Percentiles rank a stretch among this genome's conserved stretches.
These are phyloP conservation scores for Ferrisia virgata DNA, from an alignment of 2,888 invertebrate genomes.

Conservation along the genomic window DNA sequence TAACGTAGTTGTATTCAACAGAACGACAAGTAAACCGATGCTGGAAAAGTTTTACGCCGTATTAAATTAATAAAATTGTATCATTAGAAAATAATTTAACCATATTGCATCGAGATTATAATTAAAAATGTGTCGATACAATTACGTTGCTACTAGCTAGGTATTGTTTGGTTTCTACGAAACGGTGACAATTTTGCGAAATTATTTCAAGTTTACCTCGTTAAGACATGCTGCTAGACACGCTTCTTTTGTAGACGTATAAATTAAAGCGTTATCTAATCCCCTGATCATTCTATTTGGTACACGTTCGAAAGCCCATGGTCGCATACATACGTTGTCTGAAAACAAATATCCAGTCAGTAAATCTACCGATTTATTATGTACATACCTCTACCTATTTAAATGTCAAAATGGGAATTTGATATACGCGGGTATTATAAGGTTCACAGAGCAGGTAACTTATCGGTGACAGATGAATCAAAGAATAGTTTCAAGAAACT, in stretches of 20 bases:
- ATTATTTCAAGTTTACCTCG: conserved; percentile 61
- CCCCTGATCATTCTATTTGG: conserved; percentile 89
- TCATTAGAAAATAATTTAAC: not conserved
- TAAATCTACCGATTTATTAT: not conserved
- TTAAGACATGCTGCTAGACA: conserved; percentile 89
- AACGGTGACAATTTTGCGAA: not conserved
- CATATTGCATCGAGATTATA: not conserved
- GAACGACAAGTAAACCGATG: conserved; percentile 89
- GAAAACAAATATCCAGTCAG: conserved; percentile 48
- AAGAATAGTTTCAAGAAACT: too few relatives aligned
- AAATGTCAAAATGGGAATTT: not conserved
- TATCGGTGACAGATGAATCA: too few relatives aligned
- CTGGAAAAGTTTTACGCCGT: conserved; percentile 55
- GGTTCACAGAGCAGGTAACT: too few relatives aligned
- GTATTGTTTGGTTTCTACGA: not conserved
- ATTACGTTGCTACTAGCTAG: not conserved
- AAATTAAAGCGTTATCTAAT: conserved; percentile 85
- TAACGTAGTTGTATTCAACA: conserved; percentile 89
- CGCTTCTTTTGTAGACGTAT: conserved; percentile 90
- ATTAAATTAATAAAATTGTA: not conserved
- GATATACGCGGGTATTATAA: too few relatives aligned
- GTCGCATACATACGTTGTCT: conserved; percentile 86
- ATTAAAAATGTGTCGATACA: not conserved
- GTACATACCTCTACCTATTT: not conserved
- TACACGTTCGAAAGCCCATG: conserved; percentile 90